phyloP scores from a whole-genome alignment of 2,113 vertebrate species.

The Pelusios castaneus region DNA sequence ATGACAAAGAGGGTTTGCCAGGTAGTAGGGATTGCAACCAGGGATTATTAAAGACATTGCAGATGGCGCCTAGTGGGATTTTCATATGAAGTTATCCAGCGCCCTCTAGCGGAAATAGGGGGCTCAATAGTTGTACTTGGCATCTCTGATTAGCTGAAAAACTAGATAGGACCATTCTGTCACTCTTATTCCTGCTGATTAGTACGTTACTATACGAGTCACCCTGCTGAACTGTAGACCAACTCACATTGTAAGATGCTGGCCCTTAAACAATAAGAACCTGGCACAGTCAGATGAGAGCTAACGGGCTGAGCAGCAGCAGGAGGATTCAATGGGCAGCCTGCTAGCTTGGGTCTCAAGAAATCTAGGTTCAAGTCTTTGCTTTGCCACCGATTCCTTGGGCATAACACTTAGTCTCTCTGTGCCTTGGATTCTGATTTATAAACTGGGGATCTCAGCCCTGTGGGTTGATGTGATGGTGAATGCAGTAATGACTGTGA shows the following conservation, averaged over 20 bases:
- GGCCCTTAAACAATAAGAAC: fast-evolving
- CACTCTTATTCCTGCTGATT: fast-evolving
- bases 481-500: background rate
- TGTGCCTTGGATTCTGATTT: background rate
- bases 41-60: background rate
- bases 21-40: background rate
- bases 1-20: background rate
- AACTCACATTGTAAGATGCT: fast-evolving
- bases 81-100: slow-evolving; percentile 12
- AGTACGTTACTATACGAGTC: background rate
- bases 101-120: slow-evolving; percentile 49
- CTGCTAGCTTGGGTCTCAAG: background rate
- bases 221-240: background rate
- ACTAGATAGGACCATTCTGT: fast-evolving
- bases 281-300: background rate
- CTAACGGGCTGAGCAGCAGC: fast-evolving
- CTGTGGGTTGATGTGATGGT: background rate
- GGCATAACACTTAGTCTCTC: fast-evolving
- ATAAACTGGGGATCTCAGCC: too few species aligned
- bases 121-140: background rate
- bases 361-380: background rate
- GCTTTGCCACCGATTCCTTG: fast-evolving
- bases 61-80: background rate
- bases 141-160: fast-evolving
- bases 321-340: background rate